A percentile compares a stretch with the other conserved stretches of the same genome.
Evolutionary conservation across 1,140 invertebrate species (phyloP).

Genomic region (Sitophilus oryzae): DNA sequence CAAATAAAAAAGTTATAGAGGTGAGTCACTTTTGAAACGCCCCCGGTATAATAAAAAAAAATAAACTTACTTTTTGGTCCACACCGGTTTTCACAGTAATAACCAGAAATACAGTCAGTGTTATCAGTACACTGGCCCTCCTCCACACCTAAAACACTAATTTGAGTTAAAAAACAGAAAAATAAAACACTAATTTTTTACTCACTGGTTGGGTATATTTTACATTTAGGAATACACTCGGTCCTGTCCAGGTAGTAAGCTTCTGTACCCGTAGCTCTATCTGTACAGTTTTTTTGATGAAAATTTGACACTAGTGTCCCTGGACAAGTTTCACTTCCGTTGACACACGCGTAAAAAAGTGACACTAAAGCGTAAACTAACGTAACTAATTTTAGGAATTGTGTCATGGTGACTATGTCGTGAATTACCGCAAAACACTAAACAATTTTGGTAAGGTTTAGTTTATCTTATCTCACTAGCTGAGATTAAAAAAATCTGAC

Average conservation of each 20-base stretch:
- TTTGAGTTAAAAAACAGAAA: too few species aligned
- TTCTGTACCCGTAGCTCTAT: slow-evolving; percentile 1
- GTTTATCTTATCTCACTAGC: too few species aligned
- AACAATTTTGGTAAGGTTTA: too few species aligned
- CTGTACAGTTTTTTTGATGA: slow-evolving; percentile 18
- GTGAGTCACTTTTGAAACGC: too few species aligned
- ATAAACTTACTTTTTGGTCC: neutral
- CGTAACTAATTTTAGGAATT: too few species aligned
- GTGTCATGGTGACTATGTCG: too few species aligned
- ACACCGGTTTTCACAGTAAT: neutral
- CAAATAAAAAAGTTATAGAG: too few species aligned
- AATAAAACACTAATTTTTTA: slow-evolving; percentile 1
- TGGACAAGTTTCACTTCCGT: neutral
- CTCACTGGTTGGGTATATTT: slow-evolving; percentile 13
- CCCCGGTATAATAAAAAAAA: too few species aligned
- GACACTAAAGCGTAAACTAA: slow-evolving; percentile 1
- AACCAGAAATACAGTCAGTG: neutral
- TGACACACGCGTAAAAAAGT: neutral
- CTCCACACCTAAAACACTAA: neutral
- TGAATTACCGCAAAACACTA: too few species aligned
- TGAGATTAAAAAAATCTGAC: too few species aligned
- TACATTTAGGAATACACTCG: slow-evolving; percentile 17
- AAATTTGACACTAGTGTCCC: slow-evolving; percentile 10
- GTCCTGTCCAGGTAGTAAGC: slow-evolving; percentile 16
- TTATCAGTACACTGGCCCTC: neutral